Base-by-base conservation (phyloP, 1,140 invertebrate species). In the Planococcus citri region DNA sequence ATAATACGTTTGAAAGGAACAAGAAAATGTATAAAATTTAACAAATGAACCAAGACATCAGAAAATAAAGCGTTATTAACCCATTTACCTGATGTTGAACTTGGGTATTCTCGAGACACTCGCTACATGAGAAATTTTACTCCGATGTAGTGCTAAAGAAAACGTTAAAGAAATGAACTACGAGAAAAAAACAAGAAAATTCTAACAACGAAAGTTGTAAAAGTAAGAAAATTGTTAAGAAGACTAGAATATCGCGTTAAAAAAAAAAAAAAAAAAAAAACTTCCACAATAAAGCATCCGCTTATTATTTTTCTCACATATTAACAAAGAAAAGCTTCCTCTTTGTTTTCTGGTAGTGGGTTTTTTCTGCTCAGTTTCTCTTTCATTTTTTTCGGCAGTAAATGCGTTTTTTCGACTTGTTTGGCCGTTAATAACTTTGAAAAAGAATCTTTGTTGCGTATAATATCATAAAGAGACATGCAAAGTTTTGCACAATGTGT, bases 231-330 rank as follows among this genome's bases (percentile, higher is more conserved):
- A 51, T 51, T 51, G 41, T 51, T 51, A 51, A 51, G 41, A 51
- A 51, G 17, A 51, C n/a, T 14, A 17, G 17, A 51, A 51, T 20
- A 51, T 9, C 41, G 41, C n/a, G 4, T 14, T n/a, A n/a, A n/a
- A n/a, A n/a, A n/a, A n/a, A n/a, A n/a, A n/a, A n/a, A n/a, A n/a
- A n/a, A 37, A 14, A 20, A 51, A 20, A 51, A 51, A 51, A 51
- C 41, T 51, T 51, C 41, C 12, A 51, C 41, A 51, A 51, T 51
- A 51, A 51, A 51, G 41, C 41, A 51, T 51, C 41, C 41, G 41
- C 41, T 51, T 51, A 51, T 51, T 51, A 51, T 51, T 51, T 51
- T 51, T 51, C 41, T 51, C 41, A 51, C 41, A 51, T 51, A 51
- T 51, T 51, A 51, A 51, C 41, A 51, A 51, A 51, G 41, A 51